phyloP scores from a whole-genome alignment of 2,888 invertebrate genomes.

The Drosophila niveifrons region DNA sequence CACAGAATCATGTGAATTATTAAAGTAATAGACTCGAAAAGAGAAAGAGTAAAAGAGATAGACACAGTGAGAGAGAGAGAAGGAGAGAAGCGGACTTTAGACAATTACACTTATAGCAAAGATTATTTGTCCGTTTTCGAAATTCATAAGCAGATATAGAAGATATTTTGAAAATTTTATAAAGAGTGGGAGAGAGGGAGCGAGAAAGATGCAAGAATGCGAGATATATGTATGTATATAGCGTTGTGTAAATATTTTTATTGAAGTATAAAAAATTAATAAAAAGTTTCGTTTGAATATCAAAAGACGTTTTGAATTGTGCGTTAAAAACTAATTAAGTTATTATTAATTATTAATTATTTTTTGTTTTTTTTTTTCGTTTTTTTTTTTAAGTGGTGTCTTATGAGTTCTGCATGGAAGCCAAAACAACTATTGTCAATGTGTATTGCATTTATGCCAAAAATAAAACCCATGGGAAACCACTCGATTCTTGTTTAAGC shows the following conservation, averaged over 20 bases:
- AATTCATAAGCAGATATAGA: neutral
- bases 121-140: neutral
- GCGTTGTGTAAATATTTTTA: slow-evolving; percentile 63
- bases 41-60: neutral
- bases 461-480: slow-evolving; percentile 64
- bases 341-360: slow-evolving; percentile 47
- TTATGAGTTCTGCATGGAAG: slow-evolving; percentile 60
- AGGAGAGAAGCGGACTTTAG: neutral
- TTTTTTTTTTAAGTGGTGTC: slow-evolving; percentile 63
- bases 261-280: slow-evolving; percentile 76
- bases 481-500: slow-evolving; percentile 65
- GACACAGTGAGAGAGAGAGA: slow-evolving; percentile 1
- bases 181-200: neutral
- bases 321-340: slow-evolving; percentile 60
- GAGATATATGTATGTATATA: slow-evolving; percentile 53
- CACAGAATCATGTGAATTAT: slow-evolving; percentile 3
- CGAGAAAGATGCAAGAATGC: slow-evolving; percentile 32
- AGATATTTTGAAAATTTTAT: neutral
- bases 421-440: slow-evolving; percentile 42
- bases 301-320: slow-evolving; percentile 56
- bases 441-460: slow-evolving; percentile 46
- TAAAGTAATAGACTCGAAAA: neutral
- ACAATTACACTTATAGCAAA: neutral
- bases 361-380: slow-evolving; percentile 9
- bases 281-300: slow-evolving; percentile 67